A percentile compares a stretch with the other conserved stretches of the same genome.
These are phyloP conservation scores for Gymnocheta viridis DNA, from an alignment of 2,888 invertebrate genomes.

Conservation along the genomic window DNA sequence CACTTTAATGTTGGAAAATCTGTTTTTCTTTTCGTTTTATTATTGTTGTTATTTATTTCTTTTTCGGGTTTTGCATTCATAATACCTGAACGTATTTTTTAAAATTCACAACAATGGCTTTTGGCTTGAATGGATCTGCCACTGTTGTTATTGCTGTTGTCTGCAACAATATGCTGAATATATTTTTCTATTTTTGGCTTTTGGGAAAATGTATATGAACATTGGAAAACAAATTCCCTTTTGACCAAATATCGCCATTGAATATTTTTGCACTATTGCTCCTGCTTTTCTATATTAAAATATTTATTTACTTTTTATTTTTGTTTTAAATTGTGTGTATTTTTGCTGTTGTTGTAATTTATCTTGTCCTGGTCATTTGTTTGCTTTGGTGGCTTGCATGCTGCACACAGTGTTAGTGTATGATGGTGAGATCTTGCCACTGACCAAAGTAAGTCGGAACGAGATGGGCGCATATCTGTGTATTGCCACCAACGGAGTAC, in stretches of 20 bases:
- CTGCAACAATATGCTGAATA: constrained; percentile 63
- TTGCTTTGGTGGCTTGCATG: constrained; percentile 80
- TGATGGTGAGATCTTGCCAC: constrained; percentile 92
- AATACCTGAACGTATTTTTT: constrained; percentile 59
- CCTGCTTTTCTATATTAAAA: constrained; percentile 17
- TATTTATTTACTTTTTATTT: constrained; percentile 11
- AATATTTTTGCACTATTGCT: constrained; percentile 53
- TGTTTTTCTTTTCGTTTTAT: constrained; percentile 12
- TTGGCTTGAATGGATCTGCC: not conserved
- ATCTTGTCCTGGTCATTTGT: constrained; percentile 21
- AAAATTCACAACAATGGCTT: constrained; percentile 46
- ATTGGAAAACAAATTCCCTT: constrained; percentile 46
- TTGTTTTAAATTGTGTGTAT: not conserved
- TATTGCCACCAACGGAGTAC: constrained; percentile 89
- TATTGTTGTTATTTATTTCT: constrained; percentile 1
- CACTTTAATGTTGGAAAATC: constrained; percentile 45
- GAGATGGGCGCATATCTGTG: constrained; percentile 84
- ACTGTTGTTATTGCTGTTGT: constrained; percentile 3
- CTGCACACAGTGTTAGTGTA: constrained; percentile 90
- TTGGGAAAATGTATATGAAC: constrained; percentile 27
- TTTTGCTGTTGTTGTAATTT: not conserved
- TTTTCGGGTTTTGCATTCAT: constrained; percentile 34
- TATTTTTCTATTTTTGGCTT: constrained; percentile 30
- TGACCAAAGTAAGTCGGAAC: constrained; percentile 92
- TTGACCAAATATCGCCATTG: constrained; percentile 47